Conservation (phyloP, 2,113 vertebrate genomes). For the Pontoporia blainvillei region DNA sequence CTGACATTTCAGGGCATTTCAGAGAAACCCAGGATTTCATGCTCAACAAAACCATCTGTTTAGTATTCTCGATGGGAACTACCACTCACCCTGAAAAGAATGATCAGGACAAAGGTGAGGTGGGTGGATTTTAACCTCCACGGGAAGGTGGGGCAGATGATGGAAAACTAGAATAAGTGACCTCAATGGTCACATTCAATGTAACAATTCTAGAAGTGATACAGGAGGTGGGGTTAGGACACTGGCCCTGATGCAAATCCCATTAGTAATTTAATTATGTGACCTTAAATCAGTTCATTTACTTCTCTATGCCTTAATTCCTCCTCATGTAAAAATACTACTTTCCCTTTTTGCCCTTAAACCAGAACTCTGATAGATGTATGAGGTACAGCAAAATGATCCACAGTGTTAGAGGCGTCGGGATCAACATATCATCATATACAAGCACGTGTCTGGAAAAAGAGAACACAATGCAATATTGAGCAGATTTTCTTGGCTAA, state of each 20-base stretch:
- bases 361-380: neutral
- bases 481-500: neutral
- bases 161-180: neutral
- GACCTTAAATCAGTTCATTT: neutral
- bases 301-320: neutral
- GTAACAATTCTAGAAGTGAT: neutral
- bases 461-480: neutral
- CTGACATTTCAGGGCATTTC: conserved; percentile 9
- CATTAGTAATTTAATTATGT: neutral
- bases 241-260: neutral
- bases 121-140: neutral
- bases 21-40: neutral
- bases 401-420: neutral
- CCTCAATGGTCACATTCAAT: neutral
- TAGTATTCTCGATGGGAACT: neutral
- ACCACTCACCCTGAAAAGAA: neutral
- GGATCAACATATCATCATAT: neutral
- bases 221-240: neutral
- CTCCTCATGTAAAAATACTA: neutral
- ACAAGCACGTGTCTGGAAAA: neutral
- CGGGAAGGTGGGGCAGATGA: neutral
- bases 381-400: neutral
- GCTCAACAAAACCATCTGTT: conserved; percentile 25
- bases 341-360: neutral
- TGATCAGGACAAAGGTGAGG: neutral